These are phyloP conservation scores for Aphelenchoides bicaudatus DNA, from an alignment of 2,888 invertebrate species.

Conservation along the genomic window DNA sequence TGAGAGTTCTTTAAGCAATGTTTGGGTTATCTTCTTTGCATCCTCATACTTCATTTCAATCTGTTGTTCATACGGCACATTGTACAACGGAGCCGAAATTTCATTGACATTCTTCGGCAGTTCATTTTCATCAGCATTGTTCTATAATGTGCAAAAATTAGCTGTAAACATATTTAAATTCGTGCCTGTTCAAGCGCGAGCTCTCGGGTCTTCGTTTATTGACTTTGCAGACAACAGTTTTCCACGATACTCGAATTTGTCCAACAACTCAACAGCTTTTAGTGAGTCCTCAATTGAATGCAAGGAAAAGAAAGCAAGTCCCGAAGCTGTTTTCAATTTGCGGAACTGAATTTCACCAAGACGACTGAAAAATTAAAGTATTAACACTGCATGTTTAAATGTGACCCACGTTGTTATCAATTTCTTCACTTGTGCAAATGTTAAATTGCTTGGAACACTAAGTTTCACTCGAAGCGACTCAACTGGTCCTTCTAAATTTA, in stretches of 20 bases:
- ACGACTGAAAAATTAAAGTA: not conserved
- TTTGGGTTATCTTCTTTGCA: constrained; percentile 27
- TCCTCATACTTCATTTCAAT: constrained; percentile 42
- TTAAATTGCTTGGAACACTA: constrained; percentile 43
- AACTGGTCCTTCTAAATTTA: not conserved
- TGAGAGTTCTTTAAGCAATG: constrained; percentile 29
- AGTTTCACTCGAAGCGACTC: constrained; percentile 41
- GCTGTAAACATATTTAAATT: constrained; percentile 20
- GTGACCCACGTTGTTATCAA: constrained; percentile 45
- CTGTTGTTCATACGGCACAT: constrained; percentile 54
- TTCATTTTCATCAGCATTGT: constrained; percentile 19
- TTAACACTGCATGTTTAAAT: constrained; percentile 6
- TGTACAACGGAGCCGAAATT: constrained; percentile 53
- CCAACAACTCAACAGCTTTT: constrained; percentile 31
- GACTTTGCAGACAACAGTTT: constrained; percentile 25
- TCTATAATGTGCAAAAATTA: not conserved
- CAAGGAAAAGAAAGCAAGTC: constrained; percentile 23
- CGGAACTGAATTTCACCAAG: not conserved
- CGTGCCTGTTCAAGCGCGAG: too few relatives aligned
- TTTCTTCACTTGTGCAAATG: constrained; percentile 44
- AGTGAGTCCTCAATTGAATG: constrained; percentile 36
- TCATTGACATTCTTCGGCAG: constrained; percentile 44
- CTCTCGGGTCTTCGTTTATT: too few relatives aligned
- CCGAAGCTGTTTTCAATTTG: not conserved
- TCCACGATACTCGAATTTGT: constrained; percentile 26